A percentile compares a stretch with the other conserved stretches of the same genome.
phyloP scores from a whole-genome alignment of 2,888 invertebrate species.

The Cephus runcator region DNA sequence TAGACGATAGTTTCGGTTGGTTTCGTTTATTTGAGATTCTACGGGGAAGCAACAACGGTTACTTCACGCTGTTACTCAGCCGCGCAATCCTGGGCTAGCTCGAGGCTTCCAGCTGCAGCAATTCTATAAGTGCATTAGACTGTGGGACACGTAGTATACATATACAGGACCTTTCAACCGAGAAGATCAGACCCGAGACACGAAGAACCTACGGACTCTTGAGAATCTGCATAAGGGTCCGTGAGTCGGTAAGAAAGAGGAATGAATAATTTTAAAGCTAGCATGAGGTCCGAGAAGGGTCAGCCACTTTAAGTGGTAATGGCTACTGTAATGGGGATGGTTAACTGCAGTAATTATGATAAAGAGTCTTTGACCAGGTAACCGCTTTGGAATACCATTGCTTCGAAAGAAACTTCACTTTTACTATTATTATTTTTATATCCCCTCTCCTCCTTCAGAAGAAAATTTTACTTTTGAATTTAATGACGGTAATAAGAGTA shows the following conservation, averaged over 20 bases:
- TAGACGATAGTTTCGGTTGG: conserved; percentile 34
- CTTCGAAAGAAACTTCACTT: background rate
- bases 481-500: background rate
- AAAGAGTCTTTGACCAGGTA: background rate
- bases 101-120: background rate
- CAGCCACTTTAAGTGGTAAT: background rate
- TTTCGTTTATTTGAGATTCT: conserved; percentile 45
- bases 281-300: background rate
- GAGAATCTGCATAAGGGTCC: background rate
- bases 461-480: background rate
- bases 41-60: conserved; percentile 4
- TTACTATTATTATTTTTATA: background rate
- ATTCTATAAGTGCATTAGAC: background rate
- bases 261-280: background rate
- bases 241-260: background rate
- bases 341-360: background rate
- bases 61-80: conserved; percentile 4
- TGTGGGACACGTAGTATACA: background rate
- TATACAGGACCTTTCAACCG: background rate
- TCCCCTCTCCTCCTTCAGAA: background rate
- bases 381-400: background rate
- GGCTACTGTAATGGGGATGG: background rate
- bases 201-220: background rate
- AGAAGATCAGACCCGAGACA: background rate
- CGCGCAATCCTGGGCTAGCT: background rate